phyloP scores from a whole-genome alignment of 2,888 invertebrate species.

The Drosophila dives region DNA sequence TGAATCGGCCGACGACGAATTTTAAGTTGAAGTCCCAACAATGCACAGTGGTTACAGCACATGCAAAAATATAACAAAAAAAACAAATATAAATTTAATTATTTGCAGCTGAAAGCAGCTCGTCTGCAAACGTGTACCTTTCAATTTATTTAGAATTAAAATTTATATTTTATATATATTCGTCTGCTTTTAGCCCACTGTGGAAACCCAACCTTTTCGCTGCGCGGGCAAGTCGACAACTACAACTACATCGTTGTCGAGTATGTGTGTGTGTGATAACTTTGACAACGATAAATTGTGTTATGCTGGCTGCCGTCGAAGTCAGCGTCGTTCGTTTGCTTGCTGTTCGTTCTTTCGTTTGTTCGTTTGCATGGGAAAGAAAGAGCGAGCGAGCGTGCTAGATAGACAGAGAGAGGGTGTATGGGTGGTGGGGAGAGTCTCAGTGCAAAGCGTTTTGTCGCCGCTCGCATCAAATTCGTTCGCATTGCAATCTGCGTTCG shows the following conservation, averaged over 20 bases:
- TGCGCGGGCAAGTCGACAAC: conserved; percentile 36
- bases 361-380: conserved; percentile 5
- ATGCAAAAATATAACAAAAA: background rate
- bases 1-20: conserved; percentile 44
- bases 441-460: conserved; percentile 30
- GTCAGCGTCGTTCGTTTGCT: conserved; percentile 25
- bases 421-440: conserved; percentile 26
- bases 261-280: conserved; percentile 52
- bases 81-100: background rate
- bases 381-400: conserved; percentile 10
- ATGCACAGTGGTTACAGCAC: conserved; percentile 36
- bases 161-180: background rate
- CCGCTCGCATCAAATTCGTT: conserved; percentile 56
- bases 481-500: conserved; percentile 47
- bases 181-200: conserved; percentile 13
- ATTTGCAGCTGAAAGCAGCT: background rate
- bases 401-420: background rate
- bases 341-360: conserved; percentile 2
- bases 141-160: background rate
- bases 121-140: background rate
- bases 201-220: conserved; percentile 23
- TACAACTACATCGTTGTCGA: conserved; percentile 30
- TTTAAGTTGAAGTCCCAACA: conserved; percentile 36
- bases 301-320: conserved; percentile 48
- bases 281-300: conserved; percentile 71